Conservation (phyloP, 92 coral and sea anemone genomes). For the Micromussa lordhowensis region DNA sequence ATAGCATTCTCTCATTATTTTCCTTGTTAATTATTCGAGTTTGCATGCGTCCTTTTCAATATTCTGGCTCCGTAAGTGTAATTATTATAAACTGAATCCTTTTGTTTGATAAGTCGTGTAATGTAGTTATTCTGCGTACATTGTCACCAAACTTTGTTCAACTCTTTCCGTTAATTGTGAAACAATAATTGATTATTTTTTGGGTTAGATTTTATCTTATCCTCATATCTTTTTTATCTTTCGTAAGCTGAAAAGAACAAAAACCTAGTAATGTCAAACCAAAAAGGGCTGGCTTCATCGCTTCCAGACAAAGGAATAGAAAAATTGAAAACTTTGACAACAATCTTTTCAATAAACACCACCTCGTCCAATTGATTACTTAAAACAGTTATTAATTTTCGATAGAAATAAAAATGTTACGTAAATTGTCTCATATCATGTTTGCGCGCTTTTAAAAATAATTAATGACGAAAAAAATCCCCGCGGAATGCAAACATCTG, state of each 20-base stretch:
- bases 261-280: neutral
- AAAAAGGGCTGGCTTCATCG: neutral
- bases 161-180: neutral
- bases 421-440: neutral
- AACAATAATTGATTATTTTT: slow-evolving; percentile 9
- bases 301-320: neutral
- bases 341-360: neutral
- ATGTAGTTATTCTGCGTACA: neutral
- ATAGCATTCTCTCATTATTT: neutral
- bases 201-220: neutral
- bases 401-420: neutral
- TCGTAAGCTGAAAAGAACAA: neutral
- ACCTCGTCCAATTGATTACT: neutral
- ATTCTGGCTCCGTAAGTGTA: neutral
- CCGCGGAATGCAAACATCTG: neutral
- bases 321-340: neutral
- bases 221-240: neutral
- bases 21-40: neutral
- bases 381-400: neutral
- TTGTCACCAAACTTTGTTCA: neutral
- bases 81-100: neutral
- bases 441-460: neutral
- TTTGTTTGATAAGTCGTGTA: neutral
- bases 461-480: neutral
- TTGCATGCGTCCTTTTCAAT: neutral